These are phyloP conservation scores for Morus bassanus DNA, from an alignment of 2,797 vertebrate genomes.

Conservation along the genomic window DNA sequence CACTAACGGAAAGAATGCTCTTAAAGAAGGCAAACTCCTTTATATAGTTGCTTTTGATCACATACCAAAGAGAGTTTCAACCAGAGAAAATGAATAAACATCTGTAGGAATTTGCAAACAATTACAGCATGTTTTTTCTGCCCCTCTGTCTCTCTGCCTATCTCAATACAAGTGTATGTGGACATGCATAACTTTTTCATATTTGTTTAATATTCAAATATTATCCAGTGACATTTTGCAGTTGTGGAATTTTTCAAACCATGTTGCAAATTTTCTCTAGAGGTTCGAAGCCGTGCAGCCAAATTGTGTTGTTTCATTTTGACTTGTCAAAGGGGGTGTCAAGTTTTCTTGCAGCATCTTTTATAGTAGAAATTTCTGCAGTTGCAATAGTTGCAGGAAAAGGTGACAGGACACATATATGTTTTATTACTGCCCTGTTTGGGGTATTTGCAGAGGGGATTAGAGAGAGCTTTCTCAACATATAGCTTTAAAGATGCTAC, in stretches of 20 bases:
- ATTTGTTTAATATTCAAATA: neutral
- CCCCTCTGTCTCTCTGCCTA: neutral
- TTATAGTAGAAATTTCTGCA: neutral
- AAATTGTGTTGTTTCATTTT: neutral
- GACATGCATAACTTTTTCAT: neutral
- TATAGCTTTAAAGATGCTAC: neutral
- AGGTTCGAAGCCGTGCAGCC: neutral
- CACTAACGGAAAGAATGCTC: constrained; percentile 50
- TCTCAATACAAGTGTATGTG: neutral
- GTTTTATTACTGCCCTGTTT: neutral
- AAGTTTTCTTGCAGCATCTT: neutral
- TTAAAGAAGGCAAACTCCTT: constrained; percentile 21
- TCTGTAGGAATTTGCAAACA: constrained; percentile 29
- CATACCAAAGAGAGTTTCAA: constrained; percentile 25
- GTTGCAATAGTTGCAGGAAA: neutral
- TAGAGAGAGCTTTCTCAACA: neutral
- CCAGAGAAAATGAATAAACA: constrained; percentile 40
- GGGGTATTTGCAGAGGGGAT: neutral
- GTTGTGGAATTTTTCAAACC: neutral
- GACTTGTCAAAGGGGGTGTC: neutral
- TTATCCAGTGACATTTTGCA: neutral
- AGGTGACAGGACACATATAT: neutral
- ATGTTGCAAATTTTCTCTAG: neutral
- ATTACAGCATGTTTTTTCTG: neutral
- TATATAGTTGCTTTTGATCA: constrained; percentile 32